Base-by-base conservation (phyloP, 2,888 invertebrate species). In the Scaptomyza cyrtandrae region DNA sequence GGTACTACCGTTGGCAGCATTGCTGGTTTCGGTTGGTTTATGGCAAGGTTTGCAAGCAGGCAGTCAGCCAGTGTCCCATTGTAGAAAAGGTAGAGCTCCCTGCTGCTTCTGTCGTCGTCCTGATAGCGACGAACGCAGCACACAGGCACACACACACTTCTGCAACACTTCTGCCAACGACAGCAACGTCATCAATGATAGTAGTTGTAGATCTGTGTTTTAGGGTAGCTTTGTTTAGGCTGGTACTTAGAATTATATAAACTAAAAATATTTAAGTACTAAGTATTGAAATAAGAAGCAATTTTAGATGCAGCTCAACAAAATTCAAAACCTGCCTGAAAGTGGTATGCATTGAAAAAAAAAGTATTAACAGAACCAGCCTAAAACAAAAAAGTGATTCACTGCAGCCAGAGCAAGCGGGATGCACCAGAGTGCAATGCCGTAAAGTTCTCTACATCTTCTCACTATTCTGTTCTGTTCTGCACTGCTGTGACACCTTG, bases 401-500 rank as follows among this genome's bases (percentile, higher is more conserved):
- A 46, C 24, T 56, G 62, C 71, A 53, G 48, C 48, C 16, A 41
- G 16, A 16, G 53, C 44, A 24, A 41, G 53, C 48, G 43, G 54
- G 65, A 43, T 46, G 67, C 60, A 54, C 11, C 41, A 45, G 45
- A 49, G 57, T 57, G 73, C 67, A 49, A 48, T 60, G 69, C 65
- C 70, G 49, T 44, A 59, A 52, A 46, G 46, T 50, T 50, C 75
- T 46, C 78, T 55, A 57, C 71, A 48, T n/a, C 31, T 46, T 14
- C 49, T 6, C 35, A n/a, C 19, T n/a, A 5, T 2, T 37, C 24
- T n/a, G 3, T 6, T 13, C 37, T 3, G 3, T 19, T 29, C 27
- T 3, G 7, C 27, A 4, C 73, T 57, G 63, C 73, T 53, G 80
- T 66, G 77, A 80, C 86, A 82, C 86, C 85, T 86, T 86, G 56